Percentiles rank a stretch among this genome's conserved stretches.
Evolutionary conservation across 2,888 invertebrate genomes (phyloP).

Genomic region (Macropis europaea): DNA sequence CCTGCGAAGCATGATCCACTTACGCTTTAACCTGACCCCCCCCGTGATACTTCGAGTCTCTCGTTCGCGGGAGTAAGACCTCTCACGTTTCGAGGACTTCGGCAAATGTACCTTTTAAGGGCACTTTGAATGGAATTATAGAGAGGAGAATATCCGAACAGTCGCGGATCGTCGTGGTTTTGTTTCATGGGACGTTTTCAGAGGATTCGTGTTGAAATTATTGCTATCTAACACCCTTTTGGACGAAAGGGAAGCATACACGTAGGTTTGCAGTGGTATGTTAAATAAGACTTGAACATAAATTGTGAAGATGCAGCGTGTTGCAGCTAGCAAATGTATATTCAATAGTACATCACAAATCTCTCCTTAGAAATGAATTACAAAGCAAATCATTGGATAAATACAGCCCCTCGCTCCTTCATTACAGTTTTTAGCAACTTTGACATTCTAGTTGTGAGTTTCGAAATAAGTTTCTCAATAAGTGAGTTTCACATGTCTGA

Average conservation of each 20-base stretch:
- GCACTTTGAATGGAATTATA: background rate
- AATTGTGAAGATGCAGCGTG: background rate
- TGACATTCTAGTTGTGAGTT: too few species aligned
- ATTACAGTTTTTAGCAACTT: too few species aligned
- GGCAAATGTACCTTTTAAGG: conserved; percentile 18
- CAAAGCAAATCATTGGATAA: too few species aligned
- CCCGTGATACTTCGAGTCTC: background rate
- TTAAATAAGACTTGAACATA: conserved; percentile 15
- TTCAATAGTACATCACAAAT: background rate
- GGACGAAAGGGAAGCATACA: background rate
- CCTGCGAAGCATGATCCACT: conserved; percentile 3
- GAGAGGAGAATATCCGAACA: background rate
- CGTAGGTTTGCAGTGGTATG: too few species aligned
- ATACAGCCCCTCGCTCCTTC: too few species aligned
- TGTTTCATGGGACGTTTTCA: background rate
- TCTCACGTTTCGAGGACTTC: background rate
- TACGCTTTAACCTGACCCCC: conserved; percentile 16
- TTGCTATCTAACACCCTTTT: background rate
- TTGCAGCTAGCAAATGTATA: conserved; percentile 20
- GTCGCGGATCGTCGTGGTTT: background rate
- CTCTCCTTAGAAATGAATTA: too few species aligned
- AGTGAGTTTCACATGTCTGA: too few species aligned
- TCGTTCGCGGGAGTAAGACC: background rate
- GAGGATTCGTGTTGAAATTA: background rate
- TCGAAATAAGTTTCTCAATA: too few species aligned